These are phyloP conservation scores for Chrysochloris asiatica DNA, from an alignment of 2,113 vertebrate species.

Conservation along the genomic window DNA sequence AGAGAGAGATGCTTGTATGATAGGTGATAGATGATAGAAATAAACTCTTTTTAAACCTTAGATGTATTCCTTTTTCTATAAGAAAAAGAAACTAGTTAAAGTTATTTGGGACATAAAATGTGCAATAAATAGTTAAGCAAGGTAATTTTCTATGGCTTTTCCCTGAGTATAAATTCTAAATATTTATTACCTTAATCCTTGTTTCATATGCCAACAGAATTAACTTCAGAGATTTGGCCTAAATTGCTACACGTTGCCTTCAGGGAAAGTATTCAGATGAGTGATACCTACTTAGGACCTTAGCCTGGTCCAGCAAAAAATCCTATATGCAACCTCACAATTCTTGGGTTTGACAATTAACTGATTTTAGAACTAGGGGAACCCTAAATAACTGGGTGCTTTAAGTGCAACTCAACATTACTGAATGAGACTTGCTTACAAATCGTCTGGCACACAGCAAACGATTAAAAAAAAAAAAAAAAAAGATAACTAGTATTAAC, in stretches of 20 bases:
- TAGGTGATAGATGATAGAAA: background rate
- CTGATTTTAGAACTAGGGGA: background rate
- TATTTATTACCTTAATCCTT: background rate
- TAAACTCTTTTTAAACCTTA: background rate
- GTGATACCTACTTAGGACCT: background rate
- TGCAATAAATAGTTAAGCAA: background rate
- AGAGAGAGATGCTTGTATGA: no score
- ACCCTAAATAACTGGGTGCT: background rate
- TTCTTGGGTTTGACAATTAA: background rate
- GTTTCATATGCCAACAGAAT: background rate
- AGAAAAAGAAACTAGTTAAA: background rate
- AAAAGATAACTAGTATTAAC: background rate
- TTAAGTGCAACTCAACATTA: slow-evolving; percentile 26
- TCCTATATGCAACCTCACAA: background rate
- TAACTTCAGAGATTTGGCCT: background rate
- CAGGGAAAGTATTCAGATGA: background rate
- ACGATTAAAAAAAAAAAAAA: no score
- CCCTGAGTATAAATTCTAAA: slow-evolving; percentile 34
- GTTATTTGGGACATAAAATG: background rate
- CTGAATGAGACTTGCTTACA: slow-evolving; percentile 15
- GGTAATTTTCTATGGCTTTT: slow-evolving; percentile 3
- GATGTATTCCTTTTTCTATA: background rate
- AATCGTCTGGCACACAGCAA: background rate
- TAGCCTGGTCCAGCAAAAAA: background rate
- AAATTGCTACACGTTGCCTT: background rate